Base-by-base conservation (phyloP, 37 sponge, comb jelly and placozoan genomes). In the Chondrosia reniformis region DNA sequence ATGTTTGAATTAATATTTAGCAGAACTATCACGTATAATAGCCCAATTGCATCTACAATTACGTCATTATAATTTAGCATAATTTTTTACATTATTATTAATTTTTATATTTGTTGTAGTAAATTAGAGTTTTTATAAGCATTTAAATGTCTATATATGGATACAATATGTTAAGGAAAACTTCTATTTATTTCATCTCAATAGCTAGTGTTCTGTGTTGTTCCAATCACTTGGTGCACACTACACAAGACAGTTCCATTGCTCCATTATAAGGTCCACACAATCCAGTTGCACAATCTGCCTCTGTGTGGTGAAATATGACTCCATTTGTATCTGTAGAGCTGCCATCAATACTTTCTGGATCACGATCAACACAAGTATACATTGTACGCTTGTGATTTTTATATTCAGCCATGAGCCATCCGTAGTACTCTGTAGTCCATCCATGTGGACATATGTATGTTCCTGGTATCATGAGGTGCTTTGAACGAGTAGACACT, bases 201-300 rank as follows among this genome's bases (percentile, higher is more conserved):
- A n/a, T n/a, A n/a, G n/a, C n/a, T n/a, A n/a, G n/a, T n/a, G n/a
- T n/a, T n/a, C n/a, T n/a, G n/a, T n/a, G n/a, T n/a, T n/a, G n/a
- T n/a, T n/a, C n/a, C n/a, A n/a, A n/a, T n/a, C 34, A 79, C 80
- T 67, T 74, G 44, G 77, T 75, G 67, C 86, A 86, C 44, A 86
- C 86, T 21, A 41, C 86, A 76, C 86, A 86, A 42, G 76, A 80
- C 28, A 86, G 59, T 46, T 80, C 86, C 59, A 76, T 75, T n/a
- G 8, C 30, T 1, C 19, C 15, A 32, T 80, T 63, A 27, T 86
- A 86, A 41, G 81, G 86, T 41, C 77, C 77, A 39, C 86, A 86
- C 21, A 86, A n/a, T 4, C 81, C 81, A 40, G 17, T 3, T 52
- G 42, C 57, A 40, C 86, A 86, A 43, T 39, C 42, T 4, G 69